Base-by-base conservation (phyloP, 2,113 vertebrate species). In the Ciconia stormi region DNA sequence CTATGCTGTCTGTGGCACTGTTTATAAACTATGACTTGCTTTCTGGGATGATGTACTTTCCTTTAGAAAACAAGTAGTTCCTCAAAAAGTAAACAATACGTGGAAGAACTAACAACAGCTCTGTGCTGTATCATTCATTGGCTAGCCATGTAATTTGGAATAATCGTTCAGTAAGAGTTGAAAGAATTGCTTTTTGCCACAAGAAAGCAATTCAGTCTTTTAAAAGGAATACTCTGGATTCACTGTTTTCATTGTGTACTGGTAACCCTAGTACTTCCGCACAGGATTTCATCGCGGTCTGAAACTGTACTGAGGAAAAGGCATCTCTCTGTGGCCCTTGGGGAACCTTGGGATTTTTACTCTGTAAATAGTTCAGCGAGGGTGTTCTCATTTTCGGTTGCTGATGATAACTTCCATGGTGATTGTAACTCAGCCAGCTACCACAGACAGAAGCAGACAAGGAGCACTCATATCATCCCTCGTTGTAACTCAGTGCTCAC, bases 341-440 rank as follows among this genome's bases (percentile, higher is more conserved):
- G 25, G 52, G 56, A 74, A 78, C 81, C 71, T 70, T 36, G 77
- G 86, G 50, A 15, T 9, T 91, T 93, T 94, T 82, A n/a, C 40
- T 79, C 56, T 49, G 50, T 42, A 71, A 86, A 92, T 8, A 59
- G 79, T 72, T 91, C 65, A 83, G 86, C 7, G 55, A 71, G 50
- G 26, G 26, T 21, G 42, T 63, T 95, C 76, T 90, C 72, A 40
- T 92, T 90, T 93, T 82, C 61, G 1, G 65, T 29, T 72, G 42
- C 74, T 74, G 79, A 58, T 86, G 93, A 95, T 89, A 96, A 84
- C 87, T 96, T 95, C 95, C 84, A 90, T 85, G 82, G 88, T 89
- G 86, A 91, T 29, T 89, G 85, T 89, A 90, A 71, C 84, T 81
- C 65, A 78, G 96, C 71, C 71, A 86, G 71, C 74, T 61, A 72